A percentile compares a stretch with the other conserved stretches of the same genome.
phyloP scores from a whole-genome alignment of 2,888 invertebrate species.

The Lypha dubia region DNA sequence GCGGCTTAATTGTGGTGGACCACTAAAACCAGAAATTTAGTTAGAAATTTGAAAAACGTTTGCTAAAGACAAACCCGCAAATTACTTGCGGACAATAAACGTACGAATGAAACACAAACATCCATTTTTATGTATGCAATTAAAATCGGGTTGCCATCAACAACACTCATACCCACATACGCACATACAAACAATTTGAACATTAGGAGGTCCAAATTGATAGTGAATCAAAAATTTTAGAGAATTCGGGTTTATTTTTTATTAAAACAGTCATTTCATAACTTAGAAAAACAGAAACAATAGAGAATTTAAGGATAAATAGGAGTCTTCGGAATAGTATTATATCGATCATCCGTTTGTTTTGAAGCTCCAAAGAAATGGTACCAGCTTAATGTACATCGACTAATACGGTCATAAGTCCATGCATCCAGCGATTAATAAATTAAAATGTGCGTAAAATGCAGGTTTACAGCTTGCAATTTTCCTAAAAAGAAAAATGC shows the following conservation, averaged over 20 bases:
- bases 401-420: not conserved
- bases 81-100: slow-evolving; percentile 61
- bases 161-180: not conserved
- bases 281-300: too few species aligned
- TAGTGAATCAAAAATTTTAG: not conserved
- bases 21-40: slow-evolving; percentile 56
- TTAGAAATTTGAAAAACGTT: slow-evolving; percentile 62
- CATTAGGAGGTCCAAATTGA: not conserved
- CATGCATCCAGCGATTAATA: slow-evolving; percentile 66
- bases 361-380: not conserved
- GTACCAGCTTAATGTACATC: not conserved
- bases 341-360: not conserved
- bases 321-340: not conserved
- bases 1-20: slow-evolving; percentile 57
- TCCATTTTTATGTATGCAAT: slow-evolving; percentile 29
- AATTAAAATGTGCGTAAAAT: slow-evolving; percentile 72
- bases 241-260: too few species aligned
- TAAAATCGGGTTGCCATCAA: slow-evolving; percentile 25
- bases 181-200: not conserved
- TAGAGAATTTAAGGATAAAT: too few species aligned
- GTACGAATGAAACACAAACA: slow-evolving; percentile 26
- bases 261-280: too few species aligned
- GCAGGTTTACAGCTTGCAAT: slow-evolving; percentile 71
- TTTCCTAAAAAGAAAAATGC: slow-evolving; percentile 51
- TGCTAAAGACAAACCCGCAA: slow-evolving; percentile 68